These are phyloP conservation scores for Campylomormyrus tamandua DNA, from an alignment of 2,113 vertebrate genomes.

Conservation along the genomic window DNA sequence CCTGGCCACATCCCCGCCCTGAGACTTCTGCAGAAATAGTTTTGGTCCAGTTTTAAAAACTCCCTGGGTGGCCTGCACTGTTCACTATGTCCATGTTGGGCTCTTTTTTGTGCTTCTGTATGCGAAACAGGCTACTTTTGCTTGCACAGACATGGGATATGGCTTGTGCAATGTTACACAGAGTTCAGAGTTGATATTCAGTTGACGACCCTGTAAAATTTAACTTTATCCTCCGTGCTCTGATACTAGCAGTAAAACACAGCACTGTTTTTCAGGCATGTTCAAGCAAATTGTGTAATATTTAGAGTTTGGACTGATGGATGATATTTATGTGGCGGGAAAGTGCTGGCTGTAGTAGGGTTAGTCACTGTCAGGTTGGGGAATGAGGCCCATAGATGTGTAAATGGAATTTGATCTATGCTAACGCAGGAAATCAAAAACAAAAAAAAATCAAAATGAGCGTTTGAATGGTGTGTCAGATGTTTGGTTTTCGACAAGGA, in stretches of 20 bases:
- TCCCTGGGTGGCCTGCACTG: not conserved
- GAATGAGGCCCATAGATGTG: not conserved
- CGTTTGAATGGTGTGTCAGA: not conserved
- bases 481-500: not conserved
- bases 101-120: not conserved
- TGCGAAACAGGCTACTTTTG: not conserved
- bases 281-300: not conserved
- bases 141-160: not conserved
- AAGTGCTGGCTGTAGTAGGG: not conserved
- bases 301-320: not conserved
- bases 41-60: not conserved
- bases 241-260: not conserved
- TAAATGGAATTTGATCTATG: not conserved
- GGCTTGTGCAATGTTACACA: not conserved
- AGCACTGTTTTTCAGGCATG: not conserved
- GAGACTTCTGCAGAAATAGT: not conserved
- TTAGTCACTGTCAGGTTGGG: not conserved
- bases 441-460: not conserved
- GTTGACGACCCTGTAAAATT: not conserved
- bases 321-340: not conserved
- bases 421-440: not conserved
- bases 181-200: not conserved
- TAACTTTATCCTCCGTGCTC: not conserved
- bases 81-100: not conserved
- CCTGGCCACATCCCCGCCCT: not conserved